A percentile compares a stretch with the other conserved stretches of the same genome.
Evolutionary conservation across 1,140 invertebrate genomes (phyloP).

Genomic region (Drosophila mauritiana): DNA sequence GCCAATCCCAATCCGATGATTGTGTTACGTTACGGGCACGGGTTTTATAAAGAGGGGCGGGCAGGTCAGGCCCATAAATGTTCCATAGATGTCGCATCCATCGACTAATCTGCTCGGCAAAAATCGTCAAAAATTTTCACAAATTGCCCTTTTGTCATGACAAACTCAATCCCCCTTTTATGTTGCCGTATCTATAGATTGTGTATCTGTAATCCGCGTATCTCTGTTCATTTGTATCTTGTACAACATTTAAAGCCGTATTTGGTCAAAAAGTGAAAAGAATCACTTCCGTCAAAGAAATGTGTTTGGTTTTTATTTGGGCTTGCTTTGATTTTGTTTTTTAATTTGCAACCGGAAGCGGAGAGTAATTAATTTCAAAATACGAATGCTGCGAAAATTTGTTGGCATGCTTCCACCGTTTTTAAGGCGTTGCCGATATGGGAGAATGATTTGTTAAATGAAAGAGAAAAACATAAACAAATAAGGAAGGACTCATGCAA

Average conservation of each 20-base stretch:
- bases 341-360: constrained; percentile 66
- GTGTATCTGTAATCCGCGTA: constrained; percentile 15
- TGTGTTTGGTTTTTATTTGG: constrained; percentile 32
- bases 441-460: constrained; percentile 50
- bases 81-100: constrained; percentile 37
- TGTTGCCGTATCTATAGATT: constrained; percentile 18
- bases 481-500: constrained; percentile 16
- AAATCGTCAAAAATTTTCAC: constrained; percentile 70
- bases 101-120: constrained; percentile 61
- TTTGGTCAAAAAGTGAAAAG: constrained; percentile 80
- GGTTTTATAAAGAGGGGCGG: constrained; percentile 1
- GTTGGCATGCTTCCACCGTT: constrained; percentile 13
- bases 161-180: constrained; percentile 11
- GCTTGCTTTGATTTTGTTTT: constrained; percentile 24
- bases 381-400: constrained; percentile 28
- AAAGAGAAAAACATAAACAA: constrained; percentile 2
- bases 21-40: constrained; percentile 49
- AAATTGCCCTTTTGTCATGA: constrained; percentile 77
- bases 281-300: constrained; percentile 79
- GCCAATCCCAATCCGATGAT: constrained; percentile 42
- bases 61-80: constrained; percentile 73
- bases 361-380: constrained; percentile 66
- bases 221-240: constrained; percentile 40
- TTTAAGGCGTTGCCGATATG: constrained; percentile 58
- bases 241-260: constrained; percentile 47